Base-by-base conservation (phyloP, 2,113 vertebrate species). In the Melanostigma gelatinosum region DNA sequence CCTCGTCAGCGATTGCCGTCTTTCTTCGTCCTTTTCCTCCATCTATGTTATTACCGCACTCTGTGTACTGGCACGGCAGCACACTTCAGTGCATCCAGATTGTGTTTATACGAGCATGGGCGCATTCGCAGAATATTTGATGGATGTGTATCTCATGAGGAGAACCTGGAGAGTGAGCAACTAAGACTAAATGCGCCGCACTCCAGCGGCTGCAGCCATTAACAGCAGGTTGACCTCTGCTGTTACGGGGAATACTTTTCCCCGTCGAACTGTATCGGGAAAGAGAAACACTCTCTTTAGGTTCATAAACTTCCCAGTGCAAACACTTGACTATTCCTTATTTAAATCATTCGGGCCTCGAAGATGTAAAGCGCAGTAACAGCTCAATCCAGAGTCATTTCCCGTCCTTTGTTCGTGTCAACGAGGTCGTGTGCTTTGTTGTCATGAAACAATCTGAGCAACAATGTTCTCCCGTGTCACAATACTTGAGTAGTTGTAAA, bases 191-290 rank as follows among this genome's bases (percentile, higher is more conserved):
- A 75, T 44, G 12, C 72, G 77, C 77, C 77, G 77, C 80, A 68
- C 74, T 79, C 83, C 73, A 67, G 34, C 62, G 80, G 52, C 65
- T 62, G 62, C 48, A 20, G 66, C 83, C 78, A 87, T 88, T 83
- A 87, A 85, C 85, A 75, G 71, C 64, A 77, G 68, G 72, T 46
- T 80, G 86, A 79, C 89, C 86, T 80, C 54, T 77, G 68, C n/a
- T n/a, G n/a, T n/a, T n/a, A n/a, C n/a, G n/a, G n/a, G n/a, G n/a
- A n/a, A 44, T 3, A 44, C 40, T 42, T 46, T 46, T 38, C 4
- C 44, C 44, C 44, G 4, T 16, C 1, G 44, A 48, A 11, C 42
- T 4, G 42, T 12, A 12, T 42, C 4, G 12, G 3, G 40, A 42
- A 42, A 42, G 34, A 34, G 44, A 46, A 12, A 11, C 11, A 13